Conservation (phyloP, 2,797 vertebrate genomes). For the Prionace glauca region DNA sequence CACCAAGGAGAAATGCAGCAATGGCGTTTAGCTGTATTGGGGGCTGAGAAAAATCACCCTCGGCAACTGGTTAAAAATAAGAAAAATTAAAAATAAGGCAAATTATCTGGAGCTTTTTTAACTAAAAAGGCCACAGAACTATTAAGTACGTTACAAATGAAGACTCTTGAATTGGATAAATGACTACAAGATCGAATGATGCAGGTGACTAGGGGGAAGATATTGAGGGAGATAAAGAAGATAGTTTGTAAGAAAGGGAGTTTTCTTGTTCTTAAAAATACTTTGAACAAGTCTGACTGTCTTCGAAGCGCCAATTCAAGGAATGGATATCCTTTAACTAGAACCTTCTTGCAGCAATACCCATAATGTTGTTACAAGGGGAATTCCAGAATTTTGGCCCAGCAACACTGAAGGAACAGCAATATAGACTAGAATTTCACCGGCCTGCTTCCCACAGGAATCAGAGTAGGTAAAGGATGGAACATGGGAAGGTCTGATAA, state of each 20-base stretch:
- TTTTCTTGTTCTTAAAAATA: no score
- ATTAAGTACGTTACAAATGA: background rate
- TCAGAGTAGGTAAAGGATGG: no score
- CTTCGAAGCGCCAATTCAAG: background rate
- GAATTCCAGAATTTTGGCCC: background rate
- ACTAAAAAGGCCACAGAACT: background rate
- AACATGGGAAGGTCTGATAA: no score
- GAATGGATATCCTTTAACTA: background rate
- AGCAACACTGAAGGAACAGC: no score
- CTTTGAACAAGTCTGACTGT: background rate
- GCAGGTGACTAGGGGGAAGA: background rate
- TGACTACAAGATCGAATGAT: background rate
- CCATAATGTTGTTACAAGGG: background rate
- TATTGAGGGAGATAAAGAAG: background rate
- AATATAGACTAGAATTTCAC: no score
- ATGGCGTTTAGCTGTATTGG: background rate
- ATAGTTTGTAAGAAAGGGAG: background rate
- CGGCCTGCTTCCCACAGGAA: no score
- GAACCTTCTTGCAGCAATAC: background rate
- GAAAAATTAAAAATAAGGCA: no score
- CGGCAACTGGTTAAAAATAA: background rate
- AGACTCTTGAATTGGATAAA: background rate
- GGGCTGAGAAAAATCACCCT: background rate
- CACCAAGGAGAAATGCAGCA: background rate
- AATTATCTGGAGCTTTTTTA: background rate